phyloP scores from a whole-genome alignment of 2,888 invertebrate species.

The Andrena fulva region DNA sequence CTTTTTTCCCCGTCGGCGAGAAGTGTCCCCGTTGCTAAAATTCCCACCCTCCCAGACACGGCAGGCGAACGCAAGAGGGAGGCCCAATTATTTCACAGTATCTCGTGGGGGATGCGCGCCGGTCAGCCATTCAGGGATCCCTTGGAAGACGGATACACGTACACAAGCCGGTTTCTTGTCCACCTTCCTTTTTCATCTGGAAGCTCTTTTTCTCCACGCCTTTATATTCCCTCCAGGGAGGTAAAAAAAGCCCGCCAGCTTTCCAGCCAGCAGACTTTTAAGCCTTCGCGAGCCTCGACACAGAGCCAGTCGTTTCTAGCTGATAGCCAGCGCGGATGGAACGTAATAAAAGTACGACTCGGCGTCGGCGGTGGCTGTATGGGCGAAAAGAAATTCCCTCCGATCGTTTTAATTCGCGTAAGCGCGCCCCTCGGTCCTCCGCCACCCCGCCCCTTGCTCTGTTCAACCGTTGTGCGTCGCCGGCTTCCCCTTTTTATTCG shows the following conservation, averaged over 20 bases:
- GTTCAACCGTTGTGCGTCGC: not conserved
- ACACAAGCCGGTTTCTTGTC: not conserved
- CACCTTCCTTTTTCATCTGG: not conserved
- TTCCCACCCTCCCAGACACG: not conserved
- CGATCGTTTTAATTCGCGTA: conserved; percentile 67
- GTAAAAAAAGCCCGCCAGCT: conserved; percentile 25
- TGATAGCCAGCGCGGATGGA: conserved; percentile 57
- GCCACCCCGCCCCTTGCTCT: not conserved
- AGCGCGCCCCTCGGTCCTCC: conserved; percentile 23
- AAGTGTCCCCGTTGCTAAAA: conserved; percentile 2
- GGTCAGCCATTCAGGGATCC: conserved; percentile 30
- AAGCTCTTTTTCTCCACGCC: conserved; percentile 25
- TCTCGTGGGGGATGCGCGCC: not conserved
- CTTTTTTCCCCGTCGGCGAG: not conserved
- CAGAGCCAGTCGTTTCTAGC: conserved; percentile 48
- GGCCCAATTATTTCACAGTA: conserved; percentile 25
- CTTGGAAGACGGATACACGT: conserved; percentile 12
- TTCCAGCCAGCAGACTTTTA: conserved; percentile 48
- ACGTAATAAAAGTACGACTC: conserved; percentile 57
- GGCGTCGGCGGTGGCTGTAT: conserved; percentile 44
- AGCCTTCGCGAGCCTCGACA: conserved; percentile 43
- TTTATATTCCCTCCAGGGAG: conserved; percentile 9
- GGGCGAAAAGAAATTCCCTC: conserved; percentile 62
- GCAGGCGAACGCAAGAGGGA: not conserved
- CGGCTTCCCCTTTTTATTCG: not conserved